Evolutionary conservation across 2,888 invertebrate species (phyloP).

Genomic region (Drosophila robusta): DNA sequence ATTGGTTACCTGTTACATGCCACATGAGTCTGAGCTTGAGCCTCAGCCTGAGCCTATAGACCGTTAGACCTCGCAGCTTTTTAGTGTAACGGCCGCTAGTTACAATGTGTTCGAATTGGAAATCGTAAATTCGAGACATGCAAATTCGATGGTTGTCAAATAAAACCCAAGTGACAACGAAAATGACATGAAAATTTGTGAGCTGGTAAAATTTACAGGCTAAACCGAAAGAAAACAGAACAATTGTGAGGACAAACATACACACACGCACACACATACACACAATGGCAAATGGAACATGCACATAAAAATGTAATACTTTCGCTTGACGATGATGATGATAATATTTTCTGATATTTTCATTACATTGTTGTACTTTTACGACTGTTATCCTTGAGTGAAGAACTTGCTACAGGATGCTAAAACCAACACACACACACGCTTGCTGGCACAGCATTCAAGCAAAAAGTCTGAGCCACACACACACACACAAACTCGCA

Average conservation of each 20-base stretch:
- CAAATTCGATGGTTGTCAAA: constrained; percentile 45
- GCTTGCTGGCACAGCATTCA: constrained; percentile 44
- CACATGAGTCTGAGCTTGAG: neutral
- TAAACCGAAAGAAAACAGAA: constrained; percentile 30
- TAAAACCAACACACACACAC: constrained; percentile 54
- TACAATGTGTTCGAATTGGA: constrained; percentile 6
- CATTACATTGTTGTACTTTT: constrained; percentile 80
- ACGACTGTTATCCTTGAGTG: constrained; percentile 81
- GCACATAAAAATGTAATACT: constrained; percentile 72
- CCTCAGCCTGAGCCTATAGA: constrained; percentile 1
- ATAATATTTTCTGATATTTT: constrained; percentile 79
- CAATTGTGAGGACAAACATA: constrained; percentile 34
- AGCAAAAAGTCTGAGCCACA: constrained; percentile 33
- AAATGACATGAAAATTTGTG: constrained; percentile 57
- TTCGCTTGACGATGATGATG: constrained; percentile 66
- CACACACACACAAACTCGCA: constrained; percentile 24
- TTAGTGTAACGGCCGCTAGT: constrained; percentile 23
- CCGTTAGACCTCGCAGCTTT: constrained; percentile 38
- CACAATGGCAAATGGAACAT: constrained; percentile 32
- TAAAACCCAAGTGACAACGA: constrained; percentile 36
- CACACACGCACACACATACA: constrained; percentile 20
- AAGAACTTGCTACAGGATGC: constrained; percentile 80
- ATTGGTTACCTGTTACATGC: constrained; percentile 57
- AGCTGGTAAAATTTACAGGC: constrained; percentile 32
- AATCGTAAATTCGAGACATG: constrained; percentile 61